A percentile compares a stretch with the other conserved stretches of the same genome.
These are phyloP conservation scores for Chelmon rostratus DNA, from an alignment of 2,797 vertebrate species.

Conservation along the genomic window DNA sequence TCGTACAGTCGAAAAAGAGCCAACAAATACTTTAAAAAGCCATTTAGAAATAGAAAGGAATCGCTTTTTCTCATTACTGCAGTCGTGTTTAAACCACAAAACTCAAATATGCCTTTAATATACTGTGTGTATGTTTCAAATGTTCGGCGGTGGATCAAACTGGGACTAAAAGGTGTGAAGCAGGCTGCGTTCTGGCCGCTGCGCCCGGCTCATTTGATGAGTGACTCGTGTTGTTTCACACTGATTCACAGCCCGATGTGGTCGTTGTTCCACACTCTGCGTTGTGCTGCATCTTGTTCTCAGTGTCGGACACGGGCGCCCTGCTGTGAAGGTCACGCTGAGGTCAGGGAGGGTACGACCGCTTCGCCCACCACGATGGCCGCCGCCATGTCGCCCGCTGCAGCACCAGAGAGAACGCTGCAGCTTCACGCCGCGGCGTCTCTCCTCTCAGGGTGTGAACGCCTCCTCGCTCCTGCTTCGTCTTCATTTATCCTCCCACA, in stretches of 20 bases:
- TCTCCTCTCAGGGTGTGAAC: conserved; percentile 1
- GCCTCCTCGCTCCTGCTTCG: neutral
- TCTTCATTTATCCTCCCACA: neutral
- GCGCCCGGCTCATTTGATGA: neutral
- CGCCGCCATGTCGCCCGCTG: neutral
- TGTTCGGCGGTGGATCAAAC: neutral
- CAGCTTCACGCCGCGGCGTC: too few species aligned
- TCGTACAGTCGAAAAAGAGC: neutral
- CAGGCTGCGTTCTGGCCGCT: neutral
- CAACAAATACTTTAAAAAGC: neutral
- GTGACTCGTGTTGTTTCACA: conserved; percentile 16
- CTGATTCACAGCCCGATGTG: conserved; percentile 25
- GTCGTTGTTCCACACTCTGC: conserved; percentile 56
- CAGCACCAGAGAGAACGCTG: too few species aligned
- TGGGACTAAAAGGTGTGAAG: neutral
- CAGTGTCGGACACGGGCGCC: conserved; percentile 85
- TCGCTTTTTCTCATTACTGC: neutral
- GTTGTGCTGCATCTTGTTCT: conserved; percentile 80
- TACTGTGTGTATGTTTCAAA: neutral
- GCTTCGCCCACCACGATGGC: conserved; percentile 59
- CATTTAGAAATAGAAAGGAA: neutral
- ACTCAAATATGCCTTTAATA: neutral
- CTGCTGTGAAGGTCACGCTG: conserved; percentile 85
- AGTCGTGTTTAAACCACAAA: neutral
- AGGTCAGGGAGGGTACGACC: conserved; percentile 84